phyloP scores from a whole-genome alignment of 2,888 invertebrate species.

The Bruchidius siliquastri region DNA sequence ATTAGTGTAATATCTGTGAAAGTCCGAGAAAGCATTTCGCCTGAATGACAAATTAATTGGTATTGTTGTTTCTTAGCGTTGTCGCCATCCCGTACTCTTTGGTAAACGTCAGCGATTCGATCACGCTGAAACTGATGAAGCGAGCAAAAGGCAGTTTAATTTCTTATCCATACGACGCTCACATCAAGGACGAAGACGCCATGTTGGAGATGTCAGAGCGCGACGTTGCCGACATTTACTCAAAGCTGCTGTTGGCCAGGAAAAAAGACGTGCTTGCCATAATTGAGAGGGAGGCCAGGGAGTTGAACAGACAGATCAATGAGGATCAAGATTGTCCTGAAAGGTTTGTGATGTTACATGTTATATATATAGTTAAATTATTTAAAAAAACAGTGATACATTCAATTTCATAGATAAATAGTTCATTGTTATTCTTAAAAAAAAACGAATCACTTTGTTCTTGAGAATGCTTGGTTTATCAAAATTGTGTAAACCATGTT shows the following conservation, averaged over 20 bases:
- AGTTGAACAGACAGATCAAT: constrained; percentile 58
- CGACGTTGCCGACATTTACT: constrained; percentile 56
- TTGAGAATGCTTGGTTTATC: too few relatives aligned
- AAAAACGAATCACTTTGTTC: too few relatives aligned
- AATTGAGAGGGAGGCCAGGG: constrained; percentile 66
- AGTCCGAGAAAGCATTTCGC: too few relatives aligned
- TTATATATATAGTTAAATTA: too few relatives aligned
- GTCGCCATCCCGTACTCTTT: constrained; percentile 52
- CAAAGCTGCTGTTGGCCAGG: constrained; percentile 74
- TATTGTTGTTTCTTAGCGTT: constrained; percentile 54
- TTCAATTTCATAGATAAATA: too few relatives aligned
- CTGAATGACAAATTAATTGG: too few relatives aligned
- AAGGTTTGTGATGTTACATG: constrained; percentile 38
- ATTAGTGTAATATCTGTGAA: too few relatives aligned
- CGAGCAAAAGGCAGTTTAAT: constrained; percentile 54
- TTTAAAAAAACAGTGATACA: too few relatives aligned
- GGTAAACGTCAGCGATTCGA: constrained; percentile 59
- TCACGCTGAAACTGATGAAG: constrained; percentile 78
- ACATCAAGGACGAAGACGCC: constrained; percentile 32
- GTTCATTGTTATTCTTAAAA: too few relatives aligned
- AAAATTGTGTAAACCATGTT: too few relatives aligned
- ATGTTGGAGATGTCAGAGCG: constrained; percentile 51
- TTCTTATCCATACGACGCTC: constrained; percentile 51
- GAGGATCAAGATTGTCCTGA: constrained; percentile 75
- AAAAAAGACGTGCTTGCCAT: constrained; percentile 65